These are phyloP conservation scores for Sylvicola cinctus DNA, from an alignment of 2,888 invertebrate species.

Conservation along the genomic window DNA sequence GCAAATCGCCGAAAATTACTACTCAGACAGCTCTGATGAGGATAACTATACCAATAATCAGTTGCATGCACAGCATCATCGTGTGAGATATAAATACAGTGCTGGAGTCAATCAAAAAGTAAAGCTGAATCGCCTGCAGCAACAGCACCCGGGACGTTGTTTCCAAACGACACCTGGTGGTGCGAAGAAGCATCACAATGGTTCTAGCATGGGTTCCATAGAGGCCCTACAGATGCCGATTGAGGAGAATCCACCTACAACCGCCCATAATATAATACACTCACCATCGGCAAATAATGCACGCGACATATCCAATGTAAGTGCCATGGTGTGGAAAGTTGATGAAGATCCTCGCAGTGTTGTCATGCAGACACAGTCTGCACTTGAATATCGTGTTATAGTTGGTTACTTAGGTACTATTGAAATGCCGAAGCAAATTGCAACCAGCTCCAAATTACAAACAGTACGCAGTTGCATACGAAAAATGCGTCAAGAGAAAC, in stretches of 20 bases:
- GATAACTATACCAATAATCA: conserved; percentile 23
- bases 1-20: conserved; percentile 72
- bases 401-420: conserved; percentile 92
- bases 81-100: too few relatives aligned
- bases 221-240: background rate
- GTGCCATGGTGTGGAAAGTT: conserved; percentile 17
- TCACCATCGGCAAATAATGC: conserved; percentile 15
- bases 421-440: conserved; percentile 75
- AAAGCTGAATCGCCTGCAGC: conserved; percentile 27
- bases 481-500: conserved; percentile 71
- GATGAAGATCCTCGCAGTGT: conserved; percentile 21
- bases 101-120: conserved; percentile 31
- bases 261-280: conserved; percentile 13
- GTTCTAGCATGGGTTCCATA: background rate
- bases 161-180: conserved; percentile 26
- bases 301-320: conserved; percentile 24
- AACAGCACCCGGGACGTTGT: background rate
- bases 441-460: conserved; percentile 50
- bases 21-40: conserved; percentile 69
- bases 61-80: too few relatives aligned
- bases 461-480: conserved; percentile 74
- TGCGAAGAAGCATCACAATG: conserved; percentile 10
- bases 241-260: conserved; percentile 10
- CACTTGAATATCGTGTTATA: conserved; percentile 60
- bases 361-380: conserved; percentile 14